Evolutionary conservation across 2,113 vertebrate species (phyloP).

Genomic region (Ameiurus melas): DNA sequence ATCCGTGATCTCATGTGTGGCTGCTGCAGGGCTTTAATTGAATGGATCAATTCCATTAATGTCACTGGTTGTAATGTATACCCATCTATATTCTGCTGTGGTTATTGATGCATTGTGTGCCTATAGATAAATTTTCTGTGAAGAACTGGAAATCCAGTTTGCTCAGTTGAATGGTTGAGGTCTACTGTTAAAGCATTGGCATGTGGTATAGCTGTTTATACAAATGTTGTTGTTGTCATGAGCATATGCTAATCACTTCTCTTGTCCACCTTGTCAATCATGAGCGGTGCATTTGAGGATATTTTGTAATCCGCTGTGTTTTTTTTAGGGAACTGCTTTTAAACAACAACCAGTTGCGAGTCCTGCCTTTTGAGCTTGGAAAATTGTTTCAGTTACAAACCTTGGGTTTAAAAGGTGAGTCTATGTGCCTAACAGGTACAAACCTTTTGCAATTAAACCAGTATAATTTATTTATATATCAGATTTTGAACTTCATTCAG

Average conservation of each 20-base stretch:
- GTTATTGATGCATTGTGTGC: conserved; percentile 18
- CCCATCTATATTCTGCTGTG: conserved; percentile 34
- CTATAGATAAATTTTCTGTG: conserved; percentile 16
- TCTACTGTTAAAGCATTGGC: neutral
- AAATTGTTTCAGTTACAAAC: conserved; percentile 99
- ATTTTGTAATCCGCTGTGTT: neutral
- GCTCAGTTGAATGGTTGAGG: neutral
- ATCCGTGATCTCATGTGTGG: conserved; percentile 17
- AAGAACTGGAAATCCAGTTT: conserved; percentile 9
- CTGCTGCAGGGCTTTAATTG: conserved; percentile 19
- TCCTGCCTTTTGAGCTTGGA: conserved; percentile 99
- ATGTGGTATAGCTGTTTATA: neutral
- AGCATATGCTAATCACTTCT: neutral
- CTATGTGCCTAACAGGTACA: neutral
- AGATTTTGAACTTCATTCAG: neutral
- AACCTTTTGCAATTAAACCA: neutral
- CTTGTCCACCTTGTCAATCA: neutral
- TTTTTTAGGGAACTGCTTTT: conserved; percentile 97
- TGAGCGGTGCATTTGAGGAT: neutral
- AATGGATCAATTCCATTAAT: conserved; percentile 39
- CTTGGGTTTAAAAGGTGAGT: conserved; percentile 96
- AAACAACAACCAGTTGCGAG: conserved; percentile 99
- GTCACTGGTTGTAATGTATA: conserved; percentile 35
- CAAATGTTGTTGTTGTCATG: neutral
- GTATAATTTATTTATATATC: neutral